Percentiles rank a stretch among this genome's conserved stretches.
phyloP scores from a whole-genome alignment of 2,113 vertebrate species.

The Larimichthys crocea region DNA sequence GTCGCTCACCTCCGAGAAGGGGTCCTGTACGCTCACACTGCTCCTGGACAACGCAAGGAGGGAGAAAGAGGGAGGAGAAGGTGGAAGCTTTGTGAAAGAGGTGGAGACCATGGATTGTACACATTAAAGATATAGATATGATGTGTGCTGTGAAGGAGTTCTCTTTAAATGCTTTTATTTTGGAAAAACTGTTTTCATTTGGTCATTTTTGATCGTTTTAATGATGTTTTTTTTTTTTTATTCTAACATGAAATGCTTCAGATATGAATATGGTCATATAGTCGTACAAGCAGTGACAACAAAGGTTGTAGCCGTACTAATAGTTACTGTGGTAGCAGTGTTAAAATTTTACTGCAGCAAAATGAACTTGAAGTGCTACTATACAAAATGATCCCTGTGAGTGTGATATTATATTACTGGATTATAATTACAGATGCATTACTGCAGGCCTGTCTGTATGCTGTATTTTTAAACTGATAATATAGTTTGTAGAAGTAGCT shows the following conservation, averaged over 20 bases:
- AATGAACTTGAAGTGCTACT: neutral
- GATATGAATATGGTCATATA: neutral
- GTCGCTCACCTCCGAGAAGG: conserved; percentile 94
- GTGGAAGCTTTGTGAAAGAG: neutral
- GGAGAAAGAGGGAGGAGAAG: neutral
- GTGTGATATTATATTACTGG: neutral
- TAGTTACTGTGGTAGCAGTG: neutral
- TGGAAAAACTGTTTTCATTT: neutral
- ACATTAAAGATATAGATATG: neutral
- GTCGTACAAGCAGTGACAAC: neutral
- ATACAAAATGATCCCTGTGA: neutral
- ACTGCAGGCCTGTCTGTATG: neutral
- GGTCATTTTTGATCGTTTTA: neutral
- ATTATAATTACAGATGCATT: neutral
- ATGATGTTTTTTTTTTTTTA: neutral
- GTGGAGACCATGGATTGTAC: neutral
- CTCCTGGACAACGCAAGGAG: conserved; percentile 79
- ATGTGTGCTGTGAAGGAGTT: neutral
- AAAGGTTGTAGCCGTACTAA: neutral
- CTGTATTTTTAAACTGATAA: neutral
- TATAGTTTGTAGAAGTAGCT: neutral
- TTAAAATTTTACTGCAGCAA: neutral
- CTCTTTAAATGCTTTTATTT: neutral
- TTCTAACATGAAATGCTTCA: neutral
- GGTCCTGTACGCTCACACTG: conserved; percentile 93